Percentiles rank a stretch among this genome's conserved stretches.
phyloP scores from a whole-genome alignment of 2,888 invertebrate genomes.

The Luffia ferchaultella region DNA sequence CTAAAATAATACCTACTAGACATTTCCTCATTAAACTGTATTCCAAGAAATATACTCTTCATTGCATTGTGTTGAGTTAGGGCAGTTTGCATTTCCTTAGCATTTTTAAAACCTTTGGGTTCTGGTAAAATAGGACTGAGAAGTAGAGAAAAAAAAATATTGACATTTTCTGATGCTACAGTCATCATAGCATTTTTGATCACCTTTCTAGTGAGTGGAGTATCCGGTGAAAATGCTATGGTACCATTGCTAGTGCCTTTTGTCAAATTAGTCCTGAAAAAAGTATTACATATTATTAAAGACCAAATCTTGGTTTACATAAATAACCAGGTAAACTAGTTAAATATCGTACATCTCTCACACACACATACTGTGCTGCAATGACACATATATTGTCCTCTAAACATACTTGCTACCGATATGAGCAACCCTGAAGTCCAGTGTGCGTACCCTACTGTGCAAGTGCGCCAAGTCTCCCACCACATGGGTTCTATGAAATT shows the following conservation, averaged over 20 bases:
- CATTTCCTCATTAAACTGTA: constrained; percentile 52
- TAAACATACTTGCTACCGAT: too few relatives aligned
- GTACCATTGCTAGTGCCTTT: constrained; percentile 40
- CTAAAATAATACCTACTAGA: constrained; percentile 34
- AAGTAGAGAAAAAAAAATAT: constrained; percentile 31
- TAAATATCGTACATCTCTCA: too few relatives aligned
- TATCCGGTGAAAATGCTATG: constrained; percentile 54
- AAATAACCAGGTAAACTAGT: too few relatives aligned
- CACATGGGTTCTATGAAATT: too few relatives aligned
- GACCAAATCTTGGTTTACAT: background rate
- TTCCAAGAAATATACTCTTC: constrained; percentile 49
- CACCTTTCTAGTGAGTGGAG: constrained; percentile 39
- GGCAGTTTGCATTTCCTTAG: constrained; percentile 38
- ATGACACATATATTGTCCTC: too few relatives aligned
- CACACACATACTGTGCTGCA: too few relatives aligned
- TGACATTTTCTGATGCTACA: constrained; percentile 42
- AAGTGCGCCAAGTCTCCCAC: too few relatives aligned
- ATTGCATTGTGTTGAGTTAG: constrained; percentile 48
- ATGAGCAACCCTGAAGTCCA: too few relatives aligned
- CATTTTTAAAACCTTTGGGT: constrained; percentile 46
- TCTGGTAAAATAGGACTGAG: constrained; percentile 39
- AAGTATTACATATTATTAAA: background rate
- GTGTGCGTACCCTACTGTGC: too few relatives aligned
- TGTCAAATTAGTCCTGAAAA: constrained; percentile 42
- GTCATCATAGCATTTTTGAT: constrained; percentile 43